A percentile compares a stretch with the other conserved stretches of the same genome.
Conservation (phyloP, 2,888 invertebrate genomes). For the Parnassius orleans region DNA sequence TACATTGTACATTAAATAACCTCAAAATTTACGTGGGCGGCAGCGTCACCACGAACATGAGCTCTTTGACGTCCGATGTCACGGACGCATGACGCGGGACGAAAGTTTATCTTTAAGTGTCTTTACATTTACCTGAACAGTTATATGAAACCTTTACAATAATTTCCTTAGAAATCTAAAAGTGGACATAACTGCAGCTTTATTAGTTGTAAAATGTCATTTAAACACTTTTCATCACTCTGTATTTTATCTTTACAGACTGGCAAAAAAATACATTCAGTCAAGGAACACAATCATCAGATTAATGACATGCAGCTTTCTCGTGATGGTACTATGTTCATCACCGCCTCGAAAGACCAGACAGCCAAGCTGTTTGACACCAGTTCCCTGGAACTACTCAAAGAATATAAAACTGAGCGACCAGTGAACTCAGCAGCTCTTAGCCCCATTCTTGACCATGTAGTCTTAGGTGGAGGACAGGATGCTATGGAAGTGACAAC, state of each 20-base stretch:
- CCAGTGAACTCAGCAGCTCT: conserved; percentile 99
- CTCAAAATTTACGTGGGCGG: no score
- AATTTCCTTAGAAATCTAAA: no score
- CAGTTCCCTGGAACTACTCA: conserved; percentile 91
- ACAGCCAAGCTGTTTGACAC: conserved; percentile 97
- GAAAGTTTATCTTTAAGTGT: no score
- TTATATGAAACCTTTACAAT: no score
- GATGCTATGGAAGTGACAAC: conserved; percentile 99
- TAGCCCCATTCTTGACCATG: conserved; percentile 97
- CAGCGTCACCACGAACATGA: no score
- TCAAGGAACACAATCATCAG: conserved; percentile 90
- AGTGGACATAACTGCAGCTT: no score
- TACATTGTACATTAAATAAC: no score
- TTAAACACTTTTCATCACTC: no score
- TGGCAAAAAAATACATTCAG: conserved; percentile 88
- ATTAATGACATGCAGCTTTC: conserved; percentile 99
- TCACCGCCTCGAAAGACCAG: conserved; percentile 98
- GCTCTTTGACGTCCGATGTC: no score
- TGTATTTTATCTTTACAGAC: conserved; percentile 76
- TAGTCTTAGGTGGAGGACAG: conserved; percentile 98
- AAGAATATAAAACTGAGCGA: conserved; percentile 98
- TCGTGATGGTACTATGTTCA: conserved; percentile 96
- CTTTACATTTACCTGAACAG: no score
- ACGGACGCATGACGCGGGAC: no score
- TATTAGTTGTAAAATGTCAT: no score